phyloP scores from a whole-genome alignment of 2,797 vertebrate genomes.

The Xenops minutus region DNA sequence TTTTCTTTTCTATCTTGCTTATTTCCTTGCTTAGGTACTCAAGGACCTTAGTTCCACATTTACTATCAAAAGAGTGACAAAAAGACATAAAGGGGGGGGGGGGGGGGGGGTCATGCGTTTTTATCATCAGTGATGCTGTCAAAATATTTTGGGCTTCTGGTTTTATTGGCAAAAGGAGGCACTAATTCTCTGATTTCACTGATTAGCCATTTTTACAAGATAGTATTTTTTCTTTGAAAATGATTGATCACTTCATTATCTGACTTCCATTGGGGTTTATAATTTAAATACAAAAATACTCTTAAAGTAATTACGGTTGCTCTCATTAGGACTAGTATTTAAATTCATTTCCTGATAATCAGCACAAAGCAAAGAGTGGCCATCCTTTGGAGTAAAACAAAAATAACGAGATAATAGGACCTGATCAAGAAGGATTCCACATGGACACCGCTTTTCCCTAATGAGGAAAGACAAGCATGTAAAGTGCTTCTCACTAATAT shows the following conservation, averaged over 20 bases:
- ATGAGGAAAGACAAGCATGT: neutral
- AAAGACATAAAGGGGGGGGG: neutral
- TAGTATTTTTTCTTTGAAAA: neutral
- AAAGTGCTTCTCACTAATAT: neutral
- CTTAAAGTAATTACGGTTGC: neutral
- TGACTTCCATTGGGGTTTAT: neutral
- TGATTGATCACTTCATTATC: neutral
- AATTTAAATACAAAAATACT: neutral
- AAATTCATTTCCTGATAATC: neutral
- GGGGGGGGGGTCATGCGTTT: neutral
- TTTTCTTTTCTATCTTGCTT: neutral
- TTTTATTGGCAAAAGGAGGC: conserved; percentile 9
- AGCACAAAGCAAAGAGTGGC: neutral
- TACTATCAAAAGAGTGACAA: neutral
- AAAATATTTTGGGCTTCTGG: neutral
- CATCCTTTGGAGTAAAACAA: neutral
- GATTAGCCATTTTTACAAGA: neutral
- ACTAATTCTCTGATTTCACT: neutral
- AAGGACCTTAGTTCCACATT: neutral
- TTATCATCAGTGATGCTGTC: neutral
- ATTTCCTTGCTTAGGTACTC: neutral
- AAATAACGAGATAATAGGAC: neutral
- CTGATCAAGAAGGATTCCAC: neutral
- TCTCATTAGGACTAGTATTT: neutral
- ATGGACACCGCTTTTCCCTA: neutral